Percentiles rank a stretch among this genome's conserved stretches.
Conservation (phyloP, 2,113 vertebrate species). For the Phodopus roborovskii region DNA sequence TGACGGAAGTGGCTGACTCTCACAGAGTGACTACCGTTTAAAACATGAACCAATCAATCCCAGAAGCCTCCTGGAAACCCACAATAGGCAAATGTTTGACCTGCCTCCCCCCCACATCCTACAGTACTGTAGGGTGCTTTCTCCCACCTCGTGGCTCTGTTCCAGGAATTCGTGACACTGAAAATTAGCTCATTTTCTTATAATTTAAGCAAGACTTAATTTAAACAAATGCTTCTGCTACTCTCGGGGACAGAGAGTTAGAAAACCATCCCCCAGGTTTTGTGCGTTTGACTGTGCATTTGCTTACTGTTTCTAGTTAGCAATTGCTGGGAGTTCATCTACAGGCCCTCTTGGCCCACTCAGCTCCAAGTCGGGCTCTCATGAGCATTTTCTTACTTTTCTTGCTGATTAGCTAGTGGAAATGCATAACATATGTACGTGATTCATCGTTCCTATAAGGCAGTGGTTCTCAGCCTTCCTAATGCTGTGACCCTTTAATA, state of each 20-base stretch:
- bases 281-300: not conserved
- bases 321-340: not conserved
- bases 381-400: not conserved
- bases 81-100: not conserved
- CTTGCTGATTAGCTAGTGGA: not conserved
- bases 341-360: not conserved
- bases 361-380: not conserved
- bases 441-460: not conserved
- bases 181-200: constrained; percentile 66
- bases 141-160: constrained; percentile 50
- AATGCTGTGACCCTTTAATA: not conserved
- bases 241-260: constrained; percentile 55
- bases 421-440: fast-evolving
- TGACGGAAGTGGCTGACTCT: not conserved
- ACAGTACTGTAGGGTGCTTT: not conserved
- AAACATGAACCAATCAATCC: not conserved
- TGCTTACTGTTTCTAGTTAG: constrained; percentile 50
- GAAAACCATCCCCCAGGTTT: constrained; percentile 36
- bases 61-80: not conserved
- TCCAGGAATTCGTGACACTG: constrained; percentile 63
- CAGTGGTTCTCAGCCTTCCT: not conserved
- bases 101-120: not conserved
- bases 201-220: constrained; percentile 72
- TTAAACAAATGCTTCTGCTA: constrained; percentile 66
- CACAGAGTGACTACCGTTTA: not conserved